These are phyloP conservation scores for Charadrius vociferus DNA, from an alignment of 2,113 vertebrate genomes.

Conservation along the genomic window DNA sequence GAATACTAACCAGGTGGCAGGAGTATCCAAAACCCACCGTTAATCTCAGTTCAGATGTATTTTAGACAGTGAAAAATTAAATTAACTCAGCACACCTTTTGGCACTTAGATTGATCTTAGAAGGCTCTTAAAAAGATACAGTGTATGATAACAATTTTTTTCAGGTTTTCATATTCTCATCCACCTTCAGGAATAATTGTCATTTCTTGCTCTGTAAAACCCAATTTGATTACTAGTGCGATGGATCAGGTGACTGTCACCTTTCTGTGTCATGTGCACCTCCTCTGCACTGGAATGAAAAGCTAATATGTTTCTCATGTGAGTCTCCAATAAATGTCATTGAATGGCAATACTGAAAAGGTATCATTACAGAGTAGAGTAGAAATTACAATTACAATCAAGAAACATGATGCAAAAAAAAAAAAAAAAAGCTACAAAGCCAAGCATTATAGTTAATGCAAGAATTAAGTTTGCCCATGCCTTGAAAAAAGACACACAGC, in stretches of 20 bases:
- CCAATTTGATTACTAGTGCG: background rate
- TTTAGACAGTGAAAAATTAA: background rate
- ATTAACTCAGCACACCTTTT: background rate
- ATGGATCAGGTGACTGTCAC: background rate
- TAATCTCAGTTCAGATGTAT: background rate
- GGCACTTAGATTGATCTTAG: background rate
- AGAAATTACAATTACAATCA: background rate
- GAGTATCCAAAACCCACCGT: background rate
- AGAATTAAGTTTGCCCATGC: background rate
- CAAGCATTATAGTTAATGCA: background rate
- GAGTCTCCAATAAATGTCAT: background rate
- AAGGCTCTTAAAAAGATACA: background rate
- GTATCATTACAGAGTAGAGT: background rate
- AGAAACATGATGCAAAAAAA: background rate
- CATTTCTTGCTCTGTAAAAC: background rate
- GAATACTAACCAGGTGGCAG: background rate
- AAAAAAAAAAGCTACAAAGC: background rate
- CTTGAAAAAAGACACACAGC: background rate
- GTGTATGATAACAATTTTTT: background rate
- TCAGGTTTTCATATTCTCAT: background rate
- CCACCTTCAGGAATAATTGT: background rate
- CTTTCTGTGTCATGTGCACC: background rate
- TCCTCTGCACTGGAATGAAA: background rate
- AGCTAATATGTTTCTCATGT: background rate
- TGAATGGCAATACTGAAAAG: background rate